Conservation (phyloP, 2,113 vertebrate genomes). For the Noturus placidus region DNA sequence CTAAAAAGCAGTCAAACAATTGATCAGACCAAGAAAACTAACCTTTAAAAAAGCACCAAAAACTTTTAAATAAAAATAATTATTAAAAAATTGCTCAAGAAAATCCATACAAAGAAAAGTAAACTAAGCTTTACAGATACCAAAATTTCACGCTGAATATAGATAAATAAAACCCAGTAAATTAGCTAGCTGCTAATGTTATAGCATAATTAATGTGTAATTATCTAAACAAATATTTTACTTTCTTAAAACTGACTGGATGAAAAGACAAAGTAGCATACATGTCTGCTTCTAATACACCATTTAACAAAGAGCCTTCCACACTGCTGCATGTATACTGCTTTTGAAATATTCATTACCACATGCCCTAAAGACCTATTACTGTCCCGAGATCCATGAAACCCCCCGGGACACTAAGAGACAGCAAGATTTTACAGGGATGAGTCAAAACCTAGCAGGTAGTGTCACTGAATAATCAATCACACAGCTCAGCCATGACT, state of each 20-base stretch:
- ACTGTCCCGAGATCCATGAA: slow-evolving; percentile 49
- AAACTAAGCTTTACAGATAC: neutral
- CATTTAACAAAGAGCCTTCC: slow-evolving; percentile 57
- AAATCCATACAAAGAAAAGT: neutral
- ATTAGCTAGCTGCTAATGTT: neutral
- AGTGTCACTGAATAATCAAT: slow-evolving; percentile 70
- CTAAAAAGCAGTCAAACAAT: neutral
- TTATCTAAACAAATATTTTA: neutral
- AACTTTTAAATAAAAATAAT: neutral
- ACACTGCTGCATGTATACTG: slow-evolving; percentile 56
- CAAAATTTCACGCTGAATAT: neutral
- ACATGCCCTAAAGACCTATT: slow-evolving; percentile 61
- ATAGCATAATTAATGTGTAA: neutral
- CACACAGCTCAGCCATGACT: slow-evolving; percentile 54
- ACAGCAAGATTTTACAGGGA: slow-evolving; percentile 47
- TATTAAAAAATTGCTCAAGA: neutral
- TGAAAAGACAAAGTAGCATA: neutral
- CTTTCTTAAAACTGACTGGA: neutral
- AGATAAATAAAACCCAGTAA: neutral
- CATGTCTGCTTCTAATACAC: slow-evolving; percentile 44
- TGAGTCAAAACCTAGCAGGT: slow-evolving; percentile 60
- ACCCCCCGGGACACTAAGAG: slow-evolving; percentile 35
- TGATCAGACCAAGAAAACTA: neutral
- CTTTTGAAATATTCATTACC: slow-evolving; percentile 71
- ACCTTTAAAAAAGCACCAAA: neutral